These are phyloP conservation scores for Caenorhabditis sp. DNA, from an alignment of 2,888 invertebrate genomes.

Conservation along the genomic window DNA sequence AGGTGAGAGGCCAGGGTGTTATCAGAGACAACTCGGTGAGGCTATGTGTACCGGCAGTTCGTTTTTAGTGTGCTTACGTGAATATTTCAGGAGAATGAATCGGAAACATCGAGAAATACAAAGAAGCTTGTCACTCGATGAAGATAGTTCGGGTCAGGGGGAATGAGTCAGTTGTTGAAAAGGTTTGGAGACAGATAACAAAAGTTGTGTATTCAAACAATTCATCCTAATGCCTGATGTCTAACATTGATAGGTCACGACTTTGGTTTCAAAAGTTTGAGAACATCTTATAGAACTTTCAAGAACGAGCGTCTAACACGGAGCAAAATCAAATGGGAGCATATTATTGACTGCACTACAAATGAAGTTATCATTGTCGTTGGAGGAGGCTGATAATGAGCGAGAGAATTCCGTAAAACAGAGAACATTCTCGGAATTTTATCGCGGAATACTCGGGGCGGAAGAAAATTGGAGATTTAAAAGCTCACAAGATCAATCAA, in stretches of 20 bases:
- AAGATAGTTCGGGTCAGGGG: not conserved
- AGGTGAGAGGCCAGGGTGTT: conserved; percentile 36
- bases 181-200: not conserved
- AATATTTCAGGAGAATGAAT: not conserved
- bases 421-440: conserved; percentile 27
- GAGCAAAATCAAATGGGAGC: too few species aligned
- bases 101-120: not conserved
- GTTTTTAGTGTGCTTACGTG: conserved; percentile 4
- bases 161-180: conserved; percentile 15
- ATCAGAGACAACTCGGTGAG: not conserved
- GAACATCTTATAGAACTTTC: too few species aligned
- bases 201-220: conserved; percentile 1
- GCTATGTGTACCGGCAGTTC: conserved; percentile 18
- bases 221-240: not conserved
- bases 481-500: conserved; percentile 4
- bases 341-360: not conserved
- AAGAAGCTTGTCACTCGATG: not conserved
- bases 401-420: not conserved
- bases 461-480: conserved; percentile 9
- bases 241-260: not conserved
- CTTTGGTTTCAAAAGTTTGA: not conserved
- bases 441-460: not conserved
- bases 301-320: too few species aligned
- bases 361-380: not conserved
- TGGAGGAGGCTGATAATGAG: not conserved